These are phyloP conservation scores for Rhinoraja longicauda DNA, from an alignment of 2,797 vertebrate genomes.

Conservation along the genomic window DNA sequence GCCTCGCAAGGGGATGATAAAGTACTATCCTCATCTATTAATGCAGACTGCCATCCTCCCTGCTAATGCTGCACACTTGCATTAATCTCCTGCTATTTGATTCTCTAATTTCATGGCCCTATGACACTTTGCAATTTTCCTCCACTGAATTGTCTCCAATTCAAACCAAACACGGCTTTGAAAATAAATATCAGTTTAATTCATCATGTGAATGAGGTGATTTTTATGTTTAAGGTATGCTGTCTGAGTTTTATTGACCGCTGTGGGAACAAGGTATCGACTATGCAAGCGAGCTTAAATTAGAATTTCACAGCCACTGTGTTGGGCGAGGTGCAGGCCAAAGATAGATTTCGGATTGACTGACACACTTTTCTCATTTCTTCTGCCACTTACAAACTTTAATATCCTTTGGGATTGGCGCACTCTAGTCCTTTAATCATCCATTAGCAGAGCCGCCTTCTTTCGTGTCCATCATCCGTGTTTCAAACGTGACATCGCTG, in stretches of 20 bases:
- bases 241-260: constrained; percentile 34
- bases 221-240: constrained; percentile 33
- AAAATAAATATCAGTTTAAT: background rate
- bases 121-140: constrained; percentile 10
- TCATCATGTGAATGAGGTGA: constrained; percentile 18
- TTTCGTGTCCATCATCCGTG: too few relatives aligned
- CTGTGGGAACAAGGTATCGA: constrained; percentile 25
- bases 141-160: constrained; percentile 13
- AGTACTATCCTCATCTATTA: background rate
- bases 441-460: background rate
- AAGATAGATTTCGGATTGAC: constrained; percentile 31
- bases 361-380: constrained; percentile 34
- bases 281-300: constrained; percentile 26
- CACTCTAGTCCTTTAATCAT: constrained; percentile 23
- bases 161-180: background rate
- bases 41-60: background rate
- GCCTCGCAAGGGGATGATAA: constrained; percentile 7
- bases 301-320: constrained; percentile 7
- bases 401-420: background rate
- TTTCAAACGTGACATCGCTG: too few relatives aligned
- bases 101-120: background rate
- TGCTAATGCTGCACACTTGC: background rate
- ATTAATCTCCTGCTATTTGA: constrained; percentile 5
- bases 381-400: background rate
- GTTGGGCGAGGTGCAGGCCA: background rate